phyloP scores from a whole-genome alignment of 2,113 vertebrate species.

The Halcyon malimbica region DNA sequence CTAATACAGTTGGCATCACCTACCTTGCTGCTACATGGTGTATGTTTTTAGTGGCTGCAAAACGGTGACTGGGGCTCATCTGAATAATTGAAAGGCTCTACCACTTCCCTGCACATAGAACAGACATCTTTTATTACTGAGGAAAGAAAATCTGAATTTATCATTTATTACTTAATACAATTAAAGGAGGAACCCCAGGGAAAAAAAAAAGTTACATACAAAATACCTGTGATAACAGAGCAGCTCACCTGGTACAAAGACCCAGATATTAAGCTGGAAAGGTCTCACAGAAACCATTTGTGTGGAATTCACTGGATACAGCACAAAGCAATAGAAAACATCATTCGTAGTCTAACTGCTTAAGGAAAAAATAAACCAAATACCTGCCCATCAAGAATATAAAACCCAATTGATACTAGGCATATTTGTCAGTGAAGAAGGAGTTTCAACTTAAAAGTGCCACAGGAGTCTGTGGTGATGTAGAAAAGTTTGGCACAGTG shows the following conservation, averaged over 20 bases:
- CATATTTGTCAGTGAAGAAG: not conserved
- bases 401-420: not conserved
- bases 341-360: not conserved
- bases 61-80: not conserved
- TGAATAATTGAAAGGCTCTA: not conserved
- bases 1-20: not conserved
- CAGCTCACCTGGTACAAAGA: conserved; percentile 8
- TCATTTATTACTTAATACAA: conserved; percentile 8
- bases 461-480: not conserved
- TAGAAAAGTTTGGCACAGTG: not conserved
- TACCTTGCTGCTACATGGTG: not conserved
- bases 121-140: not conserved
- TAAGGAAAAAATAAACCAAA: not conserved
- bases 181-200: not conserved
- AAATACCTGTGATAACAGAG: conserved; percentile 14
- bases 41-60: not conserved
- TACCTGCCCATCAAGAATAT: not conserved
- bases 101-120: not conserved
- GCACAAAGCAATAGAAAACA: not conserved
- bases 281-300: conserved; percentile 55
- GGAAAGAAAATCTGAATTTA: not conserved
- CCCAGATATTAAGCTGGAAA: not conserved
- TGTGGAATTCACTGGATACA: conserved; percentile 26
- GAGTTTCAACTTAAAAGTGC: not conserved
- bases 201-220: not conserved